A percentile compares a stretch with the other conserved stretches of the same genome.
Conservation (phyloP, 2,797 vertebrate genomes). For the Molossus molossus region DNA sequence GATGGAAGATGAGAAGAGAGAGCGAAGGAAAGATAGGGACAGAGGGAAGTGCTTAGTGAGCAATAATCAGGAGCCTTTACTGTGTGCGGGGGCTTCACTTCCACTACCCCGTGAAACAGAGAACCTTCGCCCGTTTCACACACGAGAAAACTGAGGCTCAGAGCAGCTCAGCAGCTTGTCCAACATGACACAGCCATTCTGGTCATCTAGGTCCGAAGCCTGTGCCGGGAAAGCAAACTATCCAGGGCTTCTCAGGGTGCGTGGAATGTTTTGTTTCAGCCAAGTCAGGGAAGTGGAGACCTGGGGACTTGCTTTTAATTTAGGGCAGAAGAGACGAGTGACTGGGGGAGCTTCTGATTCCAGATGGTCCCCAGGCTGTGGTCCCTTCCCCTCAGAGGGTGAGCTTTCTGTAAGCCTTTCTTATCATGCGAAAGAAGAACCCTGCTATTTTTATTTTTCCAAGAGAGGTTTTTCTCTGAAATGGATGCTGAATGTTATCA, state of each 20-base stretch:
- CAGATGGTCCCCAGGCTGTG: neutral
- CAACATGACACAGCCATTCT: neutral
- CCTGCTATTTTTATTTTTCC: slow-evolving; percentile 80
- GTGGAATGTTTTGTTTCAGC: neutral
- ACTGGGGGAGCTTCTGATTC: neutral
- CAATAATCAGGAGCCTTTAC: neutral
- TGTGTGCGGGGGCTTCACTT: accelerated
- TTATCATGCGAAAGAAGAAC: slow-evolving; percentile 31
- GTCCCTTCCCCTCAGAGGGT: neutral
- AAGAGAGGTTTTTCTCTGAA: slow-evolving; percentile 74
- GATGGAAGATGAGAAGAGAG: neutral
- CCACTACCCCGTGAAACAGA: neutral
- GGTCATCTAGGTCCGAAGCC: neutral
- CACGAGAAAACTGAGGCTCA: neutral
- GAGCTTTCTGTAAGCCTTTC: neutral
- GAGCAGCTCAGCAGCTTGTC: neutral
- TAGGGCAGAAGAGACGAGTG: neutral
- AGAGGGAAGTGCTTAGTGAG: neutral
- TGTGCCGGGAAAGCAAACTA: neutral
- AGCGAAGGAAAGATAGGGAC: neutral
- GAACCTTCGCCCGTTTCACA: neutral
- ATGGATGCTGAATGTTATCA: slow-evolving; percentile 82
- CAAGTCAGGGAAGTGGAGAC: neutral
- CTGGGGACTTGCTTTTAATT: neutral
- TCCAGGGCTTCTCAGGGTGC: neutral